Evolutionary conservation across 2,797 vertebrate genomes (phyloP), one percentile per base, ranked within the genome.

Genomic region (Rhodeus uyekii): DNA sequence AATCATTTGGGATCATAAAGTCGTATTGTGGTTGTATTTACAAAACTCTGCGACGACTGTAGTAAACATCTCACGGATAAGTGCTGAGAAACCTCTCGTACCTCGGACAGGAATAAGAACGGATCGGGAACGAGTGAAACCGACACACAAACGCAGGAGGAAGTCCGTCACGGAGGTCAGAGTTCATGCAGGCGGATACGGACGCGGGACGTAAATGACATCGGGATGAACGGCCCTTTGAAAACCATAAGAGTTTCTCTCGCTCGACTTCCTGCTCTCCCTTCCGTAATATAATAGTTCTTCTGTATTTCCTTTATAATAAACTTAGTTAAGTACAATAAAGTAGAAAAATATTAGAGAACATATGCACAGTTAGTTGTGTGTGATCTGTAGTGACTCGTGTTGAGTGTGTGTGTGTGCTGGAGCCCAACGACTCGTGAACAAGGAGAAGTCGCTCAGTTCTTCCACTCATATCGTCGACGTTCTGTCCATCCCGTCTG

Each of bases 281-380:
- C 71, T 44, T 65, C 72, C 80, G 48, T 82, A 91, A 93, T 94
- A 95, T 94, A 94, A 95, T 95, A 94, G 91, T 95, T 89, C 42
- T 93, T 95, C 93, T 96, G 95, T 95, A 94, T 93, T 95, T 90
- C 92, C 92, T 93, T 96, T 95, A 96, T 95, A 96, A 96, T 97
- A 97, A 97, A 97, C 96, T 96, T 95, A 96, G 95, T 94, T 94
- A 95, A 95, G 96, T 96, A 95, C 95, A 95, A 96, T 95, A 96
- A 96, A 96, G 94, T 96, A 98, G 95, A 96, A 96, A 96, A 97
- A 97, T 97, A 97, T 96, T 94, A 96, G 96, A 93, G 92, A 95
- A 95, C 95, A 95, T 96, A 95, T 95, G 95, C 93, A 94, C 92
- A 93, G 92, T 95, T 94, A 85, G 77, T 86, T 16, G 71, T 91